Conservation (phyloP, 2,888 invertebrate genomes). For the Cryptosula pallasiana region DNA sequence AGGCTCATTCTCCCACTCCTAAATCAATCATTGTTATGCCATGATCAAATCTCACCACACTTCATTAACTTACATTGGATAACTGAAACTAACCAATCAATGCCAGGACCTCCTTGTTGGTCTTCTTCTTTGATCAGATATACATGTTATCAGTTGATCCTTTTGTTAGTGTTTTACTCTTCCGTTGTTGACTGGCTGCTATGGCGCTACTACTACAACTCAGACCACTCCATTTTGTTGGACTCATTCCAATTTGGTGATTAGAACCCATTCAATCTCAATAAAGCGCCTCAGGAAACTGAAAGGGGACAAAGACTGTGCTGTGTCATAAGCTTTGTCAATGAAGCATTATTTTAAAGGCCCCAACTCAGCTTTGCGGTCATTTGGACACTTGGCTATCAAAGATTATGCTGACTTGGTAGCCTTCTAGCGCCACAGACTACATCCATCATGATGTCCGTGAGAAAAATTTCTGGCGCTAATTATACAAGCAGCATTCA, state of each 20-base stretch:
- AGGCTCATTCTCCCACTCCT: not conserved
- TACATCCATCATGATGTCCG: too few relatives aligned
- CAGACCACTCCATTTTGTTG: too few relatives aligned
- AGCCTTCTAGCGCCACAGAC: too few relatives aligned
- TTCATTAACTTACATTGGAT: constrained; percentile 2
- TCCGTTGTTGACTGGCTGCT: not conserved
- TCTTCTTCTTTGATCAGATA: not conserved
- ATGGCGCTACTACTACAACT: too few relatives aligned
- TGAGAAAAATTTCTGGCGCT: too few relatives aligned
- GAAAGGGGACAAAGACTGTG: not conserved
- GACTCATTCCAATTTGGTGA: not conserved
- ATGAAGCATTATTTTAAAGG: not conserved
- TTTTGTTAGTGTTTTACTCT: not conserved
- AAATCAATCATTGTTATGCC: constrained; percentile 22
- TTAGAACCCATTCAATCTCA: not conserved
- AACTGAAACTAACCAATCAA: not conserved
- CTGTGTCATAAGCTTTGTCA: not conserved
- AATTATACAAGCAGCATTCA: too few relatives aligned
- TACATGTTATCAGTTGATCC: not conserved
- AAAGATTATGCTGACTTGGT: too few relatives aligned
- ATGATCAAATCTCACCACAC: not conserved
- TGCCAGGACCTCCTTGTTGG: not conserved
- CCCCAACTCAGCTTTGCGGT: not conserved
- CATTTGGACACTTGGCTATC: too few relatives aligned
- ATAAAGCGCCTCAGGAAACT: too few relatives aligned